phyloP scores from a whole-genome alignment of 1,140 invertebrate genomes.

The Venustaconcha ellipsiformis region DNA sequence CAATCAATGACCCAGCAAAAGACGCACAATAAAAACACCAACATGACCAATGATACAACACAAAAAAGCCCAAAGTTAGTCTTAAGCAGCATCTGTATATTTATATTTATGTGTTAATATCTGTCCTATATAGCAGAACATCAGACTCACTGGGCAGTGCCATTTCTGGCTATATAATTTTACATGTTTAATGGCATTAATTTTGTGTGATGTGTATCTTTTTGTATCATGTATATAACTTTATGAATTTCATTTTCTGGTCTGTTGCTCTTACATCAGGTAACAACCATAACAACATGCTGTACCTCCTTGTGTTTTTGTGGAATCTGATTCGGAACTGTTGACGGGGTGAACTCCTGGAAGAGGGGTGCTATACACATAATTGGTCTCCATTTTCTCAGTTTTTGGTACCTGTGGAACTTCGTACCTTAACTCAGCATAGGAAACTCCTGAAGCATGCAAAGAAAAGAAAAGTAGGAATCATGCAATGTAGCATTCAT shows the following conservation, averaged over 20 bases:
- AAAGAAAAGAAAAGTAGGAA: conserved; percentile 17
- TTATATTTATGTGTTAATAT: too few species aligned
- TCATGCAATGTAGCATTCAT: background rate
- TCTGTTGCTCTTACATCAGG: too few species aligned
- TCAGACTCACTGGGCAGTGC: too few species aligned
- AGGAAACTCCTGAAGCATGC: conserved; percentile 53
- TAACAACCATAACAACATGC: too few species aligned
- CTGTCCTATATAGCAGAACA: too few species aligned
- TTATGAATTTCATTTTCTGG: too few species aligned
- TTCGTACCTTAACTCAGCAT: conserved; percentile 64
- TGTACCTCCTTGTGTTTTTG: conserved; percentile 31
- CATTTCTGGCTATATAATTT: too few species aligned
- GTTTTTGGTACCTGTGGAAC: conserved; percentile 38
- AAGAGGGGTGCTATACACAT: conserved; percentile 11
- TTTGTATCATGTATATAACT: too few species aligned
- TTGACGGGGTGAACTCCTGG: conserved; percentile 34
- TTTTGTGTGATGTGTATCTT: too few species aligned
- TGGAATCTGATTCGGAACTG: conserved; percentile 7
- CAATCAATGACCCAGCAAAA: background rate
- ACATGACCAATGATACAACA: background rate
- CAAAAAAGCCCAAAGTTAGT: background rate
- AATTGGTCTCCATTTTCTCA: conserved; percentile 26
- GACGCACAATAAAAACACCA: background rate
- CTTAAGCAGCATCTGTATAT: too few species aligned
- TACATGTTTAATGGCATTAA: too few species aligned